A percentile compares a stretch with the other conserved stretches of the same genome.
Evolutionary conservation across 2,888 invertebrate species (phyloP).

Genomic region (Andrena flavipes): DNA sequence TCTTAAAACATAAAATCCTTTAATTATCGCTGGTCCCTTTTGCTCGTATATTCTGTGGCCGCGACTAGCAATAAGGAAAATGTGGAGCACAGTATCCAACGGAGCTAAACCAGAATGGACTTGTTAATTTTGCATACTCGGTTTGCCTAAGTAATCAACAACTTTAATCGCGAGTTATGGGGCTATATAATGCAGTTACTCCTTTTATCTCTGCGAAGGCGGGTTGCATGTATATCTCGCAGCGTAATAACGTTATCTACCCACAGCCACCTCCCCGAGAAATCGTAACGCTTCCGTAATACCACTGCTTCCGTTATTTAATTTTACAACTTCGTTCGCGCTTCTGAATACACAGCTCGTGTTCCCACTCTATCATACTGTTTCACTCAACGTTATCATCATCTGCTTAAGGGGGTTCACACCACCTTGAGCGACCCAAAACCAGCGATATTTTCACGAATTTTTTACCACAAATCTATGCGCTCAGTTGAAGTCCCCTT

Average conservation of each 20-base stretch:
- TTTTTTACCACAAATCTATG: not conserved
- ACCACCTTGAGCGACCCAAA: not conserved
- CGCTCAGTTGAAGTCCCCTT: not conserved
- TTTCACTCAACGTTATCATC: not conserved
- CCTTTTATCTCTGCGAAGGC: constrained; percentile 64
- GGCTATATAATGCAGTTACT: constrained; percentile 54
- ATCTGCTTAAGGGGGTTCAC: not conserved
- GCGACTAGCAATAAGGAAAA: constrained; percentile 19
- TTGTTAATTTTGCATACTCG: constrained; percentile 51
- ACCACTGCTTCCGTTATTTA: constrained; percentile 40
- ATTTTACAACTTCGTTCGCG: constrained; percentile 36
- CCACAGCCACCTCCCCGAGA: constrained; percentile 26
- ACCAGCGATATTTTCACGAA: not conserved
- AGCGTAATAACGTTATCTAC: constrained; percentile 64
- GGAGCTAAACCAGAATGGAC: constrained; percentile 28
- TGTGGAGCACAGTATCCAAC: not conserved
- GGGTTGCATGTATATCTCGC: constrained; percentile 43
- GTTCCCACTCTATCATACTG: not conserved
- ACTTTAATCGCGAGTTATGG: constrained; percentile 65
- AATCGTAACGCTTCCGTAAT: constrained; percentile 51
- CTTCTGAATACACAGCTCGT: not conserved
- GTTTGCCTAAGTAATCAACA: constrained; percentile 60
- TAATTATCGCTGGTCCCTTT: not conserved
- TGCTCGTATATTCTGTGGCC: not conserved
- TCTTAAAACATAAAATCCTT: not conserved